These are phyloP conservation scores for Microctonus hyperodae DNA, from an alignment of 2,888 invertebrate genomes.

Conservation along the genomic window DNA sequence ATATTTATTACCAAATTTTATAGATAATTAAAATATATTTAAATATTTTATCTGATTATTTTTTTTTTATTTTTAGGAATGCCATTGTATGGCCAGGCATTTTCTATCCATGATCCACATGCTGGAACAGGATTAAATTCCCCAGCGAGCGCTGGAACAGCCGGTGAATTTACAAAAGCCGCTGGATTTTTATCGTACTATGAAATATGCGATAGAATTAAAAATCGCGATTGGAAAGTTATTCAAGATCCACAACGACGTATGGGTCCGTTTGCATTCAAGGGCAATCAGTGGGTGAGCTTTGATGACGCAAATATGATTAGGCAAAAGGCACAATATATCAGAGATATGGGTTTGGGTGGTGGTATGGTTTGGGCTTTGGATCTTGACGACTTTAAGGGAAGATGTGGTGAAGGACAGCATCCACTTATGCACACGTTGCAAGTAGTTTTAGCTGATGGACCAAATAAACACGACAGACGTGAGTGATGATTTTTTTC, in stretches of 20 bases:
- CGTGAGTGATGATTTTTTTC: too few species aligned
- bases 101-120: constrained; percentile 66
- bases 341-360: constrained; percentile 78
- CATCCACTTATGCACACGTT: constrained; percentile 84
- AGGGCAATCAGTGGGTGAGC: constrained; percentile 90
- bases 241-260: constrained; percentile 78
- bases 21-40: neutral
- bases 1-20: neutral
- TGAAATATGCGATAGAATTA: constrained; percentile 87
- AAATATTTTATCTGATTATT: neutral
- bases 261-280: constrained; percentile 89
- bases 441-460: constrained; percentile 72
- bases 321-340: constrained; percentile 78
- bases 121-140: constrained; percentile 71
- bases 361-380: constrained; percentile 93
- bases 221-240: constrained; percentile 79
- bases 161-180: constrained; percentile 85
- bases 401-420: constrained; percentile 77
- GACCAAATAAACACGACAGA: constrained; percentile 50
- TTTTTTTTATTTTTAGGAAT: constrained; percentile 62
- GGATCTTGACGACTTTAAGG: constrained; percentile 85
- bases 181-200: constrained; percentile 89
- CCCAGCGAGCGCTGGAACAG: constrained; percentile 78
- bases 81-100: constrained; percentile 89
- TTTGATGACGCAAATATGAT: constrained; percentile 86